Percentiles rank a stretch among this genome's conserved stretches.
Evolutionary conservation across 2,888 invertebrate species (phyloP).

Genomic region (Dicyrtomina minuta): DNA sequence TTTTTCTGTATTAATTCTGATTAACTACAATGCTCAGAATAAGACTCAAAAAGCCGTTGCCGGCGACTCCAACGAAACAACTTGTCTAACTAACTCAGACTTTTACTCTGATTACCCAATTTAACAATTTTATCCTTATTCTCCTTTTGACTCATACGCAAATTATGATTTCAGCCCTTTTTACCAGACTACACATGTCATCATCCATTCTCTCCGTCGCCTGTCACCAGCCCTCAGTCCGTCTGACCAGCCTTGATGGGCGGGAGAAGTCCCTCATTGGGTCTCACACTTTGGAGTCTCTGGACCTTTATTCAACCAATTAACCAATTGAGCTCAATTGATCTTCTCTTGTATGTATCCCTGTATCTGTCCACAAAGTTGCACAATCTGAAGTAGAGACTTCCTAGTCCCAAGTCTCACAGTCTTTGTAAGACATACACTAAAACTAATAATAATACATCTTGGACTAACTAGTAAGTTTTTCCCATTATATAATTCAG

Average conservation of each 20-base stretch:
- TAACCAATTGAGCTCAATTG: conserved; percentile 31
- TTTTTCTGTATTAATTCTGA: conserved; percentile 26
- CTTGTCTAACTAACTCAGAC: conserved; percentile 35
- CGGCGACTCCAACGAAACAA: conserved; percentile 35
- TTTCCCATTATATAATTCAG: too few relatives aligned
- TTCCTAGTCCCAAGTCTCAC: conserved; percentile 2
- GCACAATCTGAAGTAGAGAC: too few relatives aligned
- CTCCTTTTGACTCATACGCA: conserved; percentile 16
- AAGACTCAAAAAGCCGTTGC: conserved; percentile 32
- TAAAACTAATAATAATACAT: too few relatives aligned
- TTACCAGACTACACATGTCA: too few relatives aligned
- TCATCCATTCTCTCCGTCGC: not conserved
- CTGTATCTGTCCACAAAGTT: too few relatives aligned
- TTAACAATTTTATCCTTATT: conserved; percentile 37
- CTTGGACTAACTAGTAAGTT: too few relatives aligned
- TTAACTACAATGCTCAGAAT: conserved; percentile 36
- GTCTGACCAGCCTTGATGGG: conserved; percentile 4
- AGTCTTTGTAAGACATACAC: not conserved
- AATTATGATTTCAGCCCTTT: not conserved
- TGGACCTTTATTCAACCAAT: not conserved
- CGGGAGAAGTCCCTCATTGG: conserved; percentile 10
- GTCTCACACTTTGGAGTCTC: not conserved
- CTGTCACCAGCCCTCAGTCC: not conserved
- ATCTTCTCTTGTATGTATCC: not conserved
- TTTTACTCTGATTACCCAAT: conserved; percentile 45